These are phyloP conservation scores for Acomys russatus DNA, from an alignment of 2,797 vertebrate genomes.

Conservation along the genomic window DNA sequence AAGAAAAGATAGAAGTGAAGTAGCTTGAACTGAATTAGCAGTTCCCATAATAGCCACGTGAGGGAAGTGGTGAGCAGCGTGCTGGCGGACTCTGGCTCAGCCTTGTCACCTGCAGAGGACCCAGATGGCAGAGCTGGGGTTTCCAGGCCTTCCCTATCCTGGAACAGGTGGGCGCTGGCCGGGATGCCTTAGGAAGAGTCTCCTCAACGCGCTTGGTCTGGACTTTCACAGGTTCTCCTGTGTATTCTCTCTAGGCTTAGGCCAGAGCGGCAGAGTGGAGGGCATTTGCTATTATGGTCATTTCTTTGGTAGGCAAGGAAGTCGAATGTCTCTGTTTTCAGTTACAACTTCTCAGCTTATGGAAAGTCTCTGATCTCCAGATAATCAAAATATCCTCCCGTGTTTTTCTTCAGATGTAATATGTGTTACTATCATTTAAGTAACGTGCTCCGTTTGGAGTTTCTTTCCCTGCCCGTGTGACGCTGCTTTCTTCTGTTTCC, in stretches of 20 bases:
- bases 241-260: neutral
- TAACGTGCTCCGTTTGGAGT: constrained; percentile 35
- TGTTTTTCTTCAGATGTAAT: neutral
- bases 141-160: constrained; percentile 73
- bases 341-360: constrained; percentile 46
- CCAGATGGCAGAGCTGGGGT: constrained; percentile 77
- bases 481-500: constrained; percentile 41
- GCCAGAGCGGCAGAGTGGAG: neutral
- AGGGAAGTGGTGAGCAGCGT: constrained; percentile 70
- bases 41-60: constrained; percentile 66
- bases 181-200: constrained; percentile 29
- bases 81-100: neutral
- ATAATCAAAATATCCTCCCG: constrained; percentile 13
- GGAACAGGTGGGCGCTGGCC: constrained; percentile 76
- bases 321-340: constrained; percentile 30
- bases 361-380: constrained; percentile 33
- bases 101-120: constrained; percentile 67
- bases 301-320: constrained; percentile 33
- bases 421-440: constrained; percentile 11
- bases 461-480: neutral
- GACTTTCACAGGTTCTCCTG: constrained; percentile 3
- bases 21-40: neutral
- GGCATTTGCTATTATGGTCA: neutral
- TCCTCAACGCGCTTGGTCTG: neutral
- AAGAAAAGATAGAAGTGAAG: neutral